These are phyloP conservation scores for Philaenus spumarius DNA, from an alignment of 1,140 invertebrate genomes.

Conservation along the genomic window DNA sequence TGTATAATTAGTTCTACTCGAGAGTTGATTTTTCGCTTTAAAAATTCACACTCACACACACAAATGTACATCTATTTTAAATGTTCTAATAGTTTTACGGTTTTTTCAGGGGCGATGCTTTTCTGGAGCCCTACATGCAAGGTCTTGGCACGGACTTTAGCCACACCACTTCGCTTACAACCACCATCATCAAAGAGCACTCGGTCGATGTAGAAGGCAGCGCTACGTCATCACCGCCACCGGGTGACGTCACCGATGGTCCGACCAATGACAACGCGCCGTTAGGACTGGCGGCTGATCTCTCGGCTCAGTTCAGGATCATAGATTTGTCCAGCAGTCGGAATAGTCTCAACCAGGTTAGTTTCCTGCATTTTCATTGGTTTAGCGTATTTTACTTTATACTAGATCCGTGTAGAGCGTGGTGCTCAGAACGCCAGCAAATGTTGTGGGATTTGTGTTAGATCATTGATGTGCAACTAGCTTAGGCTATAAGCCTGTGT, in stretches of 20 bases:
- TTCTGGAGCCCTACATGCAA: constrained; percentile 32
- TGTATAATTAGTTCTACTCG: no score
- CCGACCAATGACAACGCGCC: not conserved
- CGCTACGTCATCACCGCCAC: not conserved
- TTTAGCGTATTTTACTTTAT: no score
- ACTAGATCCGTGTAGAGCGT: no score
- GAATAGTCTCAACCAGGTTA: constrained; percentile 24
- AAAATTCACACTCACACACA: no score
- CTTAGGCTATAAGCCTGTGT: no score
- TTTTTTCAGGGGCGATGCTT: constrained; percentile 29
- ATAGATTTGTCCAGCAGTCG: constrained; percentile 17
- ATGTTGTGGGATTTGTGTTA: no score
- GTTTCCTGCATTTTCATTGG: not conserved
- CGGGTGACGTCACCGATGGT: not conserved
- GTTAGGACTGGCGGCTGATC: constrained; percentile 1
- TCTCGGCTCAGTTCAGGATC: constrained; percentile 20
- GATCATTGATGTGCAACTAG: no score
- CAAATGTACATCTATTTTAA: no score
- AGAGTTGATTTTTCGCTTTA: no score
- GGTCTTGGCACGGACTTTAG: constrained; percentile 23
- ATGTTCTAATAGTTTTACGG: constrained; percentile 2
- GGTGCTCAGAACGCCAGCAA: no score
- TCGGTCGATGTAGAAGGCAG: not conserved
- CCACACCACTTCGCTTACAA: not conserved
- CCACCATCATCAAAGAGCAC: not conserved